Base-by-base conservation (phyloP, 2,888 invertebrate genomes). In the Onchidella celtica region DNA sequence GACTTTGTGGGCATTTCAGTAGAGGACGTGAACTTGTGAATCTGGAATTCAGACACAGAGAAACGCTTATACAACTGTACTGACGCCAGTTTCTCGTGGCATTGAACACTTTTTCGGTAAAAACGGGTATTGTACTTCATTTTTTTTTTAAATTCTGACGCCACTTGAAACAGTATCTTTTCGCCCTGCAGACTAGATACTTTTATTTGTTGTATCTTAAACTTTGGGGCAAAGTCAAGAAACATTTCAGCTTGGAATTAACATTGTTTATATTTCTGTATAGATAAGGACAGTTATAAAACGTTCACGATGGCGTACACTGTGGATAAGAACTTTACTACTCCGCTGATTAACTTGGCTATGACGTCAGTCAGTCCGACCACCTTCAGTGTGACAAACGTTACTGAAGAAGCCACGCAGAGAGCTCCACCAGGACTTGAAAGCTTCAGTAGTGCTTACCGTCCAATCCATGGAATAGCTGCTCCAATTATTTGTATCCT, bases 401-500 rank as follows among this genome's bases (percentile, higher is more conserved):
- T 81, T 27, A 75, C 81, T 21, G 63, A 59, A 36, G 32, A 21
- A 21, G 9, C 1, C 6, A 65, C 73, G 21, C 6, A 4, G n/a
- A 34, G n/a, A 17, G 27, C 4, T 24, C 57, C 63, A 0, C 32
- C 47, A 2, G 79, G 75, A 47, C 79, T 81, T 32, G 69, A 77
- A 0, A 29, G 32, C 4, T 80, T 84, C 73, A 24, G 24, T 11
- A 24, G 21, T 0, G 85, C 85, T 72, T 93, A 93, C 85, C 84
- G 85, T 24, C 87, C 87, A 40, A 93, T 97, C 78, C 98, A 98
- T 92, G 98, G 98, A 61, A 97, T 97, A 93, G 95, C 97, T 73
- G 97, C 97, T 79, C 94, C 98, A 40, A 94, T 96, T 74, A 97
- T 98, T 85, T 98, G 98, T 93, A 94, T 97, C 76, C 96, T 98